Conservation (phyloP, 2,888 invertebrate genomes). For the Cryptus viduatorius region DNA sequence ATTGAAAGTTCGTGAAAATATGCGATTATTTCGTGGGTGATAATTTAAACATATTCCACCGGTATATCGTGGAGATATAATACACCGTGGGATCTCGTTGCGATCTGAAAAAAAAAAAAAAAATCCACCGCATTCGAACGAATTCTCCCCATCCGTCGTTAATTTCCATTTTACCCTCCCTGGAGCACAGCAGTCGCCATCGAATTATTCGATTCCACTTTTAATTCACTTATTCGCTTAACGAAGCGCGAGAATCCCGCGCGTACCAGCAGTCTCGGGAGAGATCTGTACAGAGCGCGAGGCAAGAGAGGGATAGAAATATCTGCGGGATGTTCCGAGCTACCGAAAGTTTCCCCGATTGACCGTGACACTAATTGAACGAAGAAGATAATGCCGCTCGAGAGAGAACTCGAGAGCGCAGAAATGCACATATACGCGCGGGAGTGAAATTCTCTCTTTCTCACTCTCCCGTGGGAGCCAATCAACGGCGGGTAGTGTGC, state of each 20-base stretch:
- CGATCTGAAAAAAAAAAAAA: background rate
- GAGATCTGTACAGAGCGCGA: background rate
- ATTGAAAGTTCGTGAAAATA: background rate
- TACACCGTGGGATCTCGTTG: background rate
- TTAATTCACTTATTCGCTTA: conserved; percentile 60
- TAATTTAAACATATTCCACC: conserved; percentile 1
- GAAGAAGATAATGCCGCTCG: conserved; percentile 72
- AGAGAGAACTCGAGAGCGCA: conserved; percentile 16
- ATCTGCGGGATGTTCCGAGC: conserved; percentile 36
- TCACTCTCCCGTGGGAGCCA: conserved; percentile 76
- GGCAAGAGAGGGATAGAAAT: background rate
- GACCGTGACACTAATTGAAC: conserved; percentile 78
- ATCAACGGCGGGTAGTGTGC: conserved; percentile 73
- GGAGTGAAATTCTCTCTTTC: conserved; percentile 56
- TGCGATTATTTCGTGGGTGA: conserved; percentile 16
- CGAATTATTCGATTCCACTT: conserved; percentile 53
- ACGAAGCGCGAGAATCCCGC: conserved; percentile 28
- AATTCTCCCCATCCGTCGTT: conserved; percentile 26
- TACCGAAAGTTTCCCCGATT: conserved; percentile 69
- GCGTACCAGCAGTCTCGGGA: conserved; percentile 33
- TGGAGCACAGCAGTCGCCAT: background rate
- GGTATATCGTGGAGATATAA: background rate
- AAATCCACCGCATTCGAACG: background rate
- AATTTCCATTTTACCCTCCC: conserved; percentile 42
- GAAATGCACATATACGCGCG: conserved; percentile 39